Base-by-base conservation (phyloP, 1,140 invertebrate genomes). In the Apolygus lucorum region DNA sequence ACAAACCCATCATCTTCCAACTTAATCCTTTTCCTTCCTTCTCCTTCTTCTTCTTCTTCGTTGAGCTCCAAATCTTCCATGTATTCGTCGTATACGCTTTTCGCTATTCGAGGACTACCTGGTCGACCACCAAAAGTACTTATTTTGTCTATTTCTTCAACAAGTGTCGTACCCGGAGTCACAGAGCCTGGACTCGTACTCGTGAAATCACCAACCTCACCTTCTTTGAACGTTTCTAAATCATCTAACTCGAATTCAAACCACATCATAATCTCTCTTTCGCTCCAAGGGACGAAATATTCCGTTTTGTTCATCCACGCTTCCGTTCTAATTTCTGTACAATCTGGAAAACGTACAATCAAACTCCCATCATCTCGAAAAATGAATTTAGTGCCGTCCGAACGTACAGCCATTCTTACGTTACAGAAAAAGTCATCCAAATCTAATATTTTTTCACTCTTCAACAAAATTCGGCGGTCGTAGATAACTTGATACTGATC, bases 321-420 rank as follows among this genome's bases (percentile, higher is more conserved):
- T 66, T 66, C 28, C 26, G 27, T 34, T 28, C 64, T 28, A 14
- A 66, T 66, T 66, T 66, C 64, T 26, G 64, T 66, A 2, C 64
- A 26, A 34, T 66, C 64, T 28, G 64, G 64, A 21, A 34, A 66
- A 29, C 27, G 27, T 1, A 66, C 64, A 26, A 66, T 24, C n/a
- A 34, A 66, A 29, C 26, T 66, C 2, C 28, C 64, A 21, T 66
- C 29, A 11, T 42, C 64, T 2, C 29, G 11, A 26, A 29, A 66
- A 13, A 34, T n/a, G 29, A 66, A 66, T 42, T 66, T 28, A 2
- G 64, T 66, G 8, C 64, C 64, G 25, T 66, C 64, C 1, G 17
- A 34, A 21, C 64, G 27, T 34, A 13, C 17, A 34, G 29, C 24
- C 29, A 28, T 66, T 21, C 64, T 28, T 2, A 34, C 25, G 29